Evolutionary conservation across 2,797 vertebrate species (phyloP), one percentile per base, ranked within the genome.

Genomic region (Notamacropus eugenii): DNA sequence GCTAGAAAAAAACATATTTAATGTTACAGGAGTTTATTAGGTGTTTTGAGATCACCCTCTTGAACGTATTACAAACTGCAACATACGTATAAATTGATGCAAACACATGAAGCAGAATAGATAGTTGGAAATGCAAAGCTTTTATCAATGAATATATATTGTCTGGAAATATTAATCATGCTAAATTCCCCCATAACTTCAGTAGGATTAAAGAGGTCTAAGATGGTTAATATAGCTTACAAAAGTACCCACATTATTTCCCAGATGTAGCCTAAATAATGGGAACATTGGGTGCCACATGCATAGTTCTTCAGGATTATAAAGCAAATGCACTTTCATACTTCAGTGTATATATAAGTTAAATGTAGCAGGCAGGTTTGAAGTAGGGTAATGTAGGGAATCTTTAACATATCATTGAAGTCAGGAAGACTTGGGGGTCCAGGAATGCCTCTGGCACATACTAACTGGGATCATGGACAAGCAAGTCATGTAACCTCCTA

Each of bases 71-170:
- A 92, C 34, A 52, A 90, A 93, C n/a, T 93, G 55, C 22, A 94
- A 57, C 56, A 55, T 92, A 95, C 93, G 91, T 93, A 59, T 93
- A 96, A 95, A 92, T n/a, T 16, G 90, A 93, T 91, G 50, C 74
- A 94, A 95, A 95, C 92, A 97, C 59, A 90, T 54, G 90, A 96
- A 95, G 91, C 50, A 96, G 1, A 96, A 54, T 90, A 95, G 62
- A 94, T 82, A 28, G 40, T 40, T 54, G 19, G 29, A 13, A 90
- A 93, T 31, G n/a, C 27, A 58, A 92, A 95, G n/a, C 54, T 96
- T 97, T 97, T 55, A 95, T 87, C 22, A n/a, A 93, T 92, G 93
- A 92, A 94, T 93, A 40, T 90, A 54, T 0, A 57, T 29, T 3
- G 40, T 57, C 50, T 19, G 16, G 91, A 93, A 27, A 90, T 92